Conservation (phyloP, 2,797 vertebrate genomes). For the Sebastes matsubarae region DNA sequence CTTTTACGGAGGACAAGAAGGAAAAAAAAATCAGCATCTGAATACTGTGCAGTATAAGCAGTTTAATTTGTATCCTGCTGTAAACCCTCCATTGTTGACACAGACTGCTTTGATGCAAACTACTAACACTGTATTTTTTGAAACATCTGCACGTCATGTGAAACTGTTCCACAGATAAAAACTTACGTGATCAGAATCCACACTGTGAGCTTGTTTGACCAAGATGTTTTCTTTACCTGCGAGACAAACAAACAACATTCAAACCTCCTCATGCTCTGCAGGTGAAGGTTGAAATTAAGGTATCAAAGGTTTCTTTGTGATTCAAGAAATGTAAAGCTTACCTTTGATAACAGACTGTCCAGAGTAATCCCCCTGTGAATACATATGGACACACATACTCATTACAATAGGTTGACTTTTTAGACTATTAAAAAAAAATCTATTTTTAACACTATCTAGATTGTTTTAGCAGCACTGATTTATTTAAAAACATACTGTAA, state of each 20-base stretch:
- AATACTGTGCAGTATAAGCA: background rate
- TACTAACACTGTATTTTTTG: background rate
- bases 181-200: slow-evolving; percentile 88
- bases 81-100: background rate
- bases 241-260: slow-evolving; percentile 18
- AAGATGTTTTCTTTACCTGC: slow-evolving; percentile 92
- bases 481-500: background rate
- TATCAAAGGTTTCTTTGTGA: background rate
- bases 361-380: slow-evolving; percentile 81
- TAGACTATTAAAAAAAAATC: background rate
- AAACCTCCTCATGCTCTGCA: background rate
- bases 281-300: background rate
- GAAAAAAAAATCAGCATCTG: background rate
- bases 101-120: background rate
- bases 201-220: slow-evolving; percentile 86
- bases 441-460: background rate
- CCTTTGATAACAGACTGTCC: slow-evolving; percentile 87
- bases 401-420: background rate
- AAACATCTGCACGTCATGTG: background rate
- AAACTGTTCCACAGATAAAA: background rate
- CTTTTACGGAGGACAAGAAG: background rate
- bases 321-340: slow-evolving; percentile 37
- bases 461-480: background rate
- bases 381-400: slow-evolving; percentile 23
- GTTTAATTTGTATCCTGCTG: background rate